Percentiles rank a stretch among this genome's conserved stretches.
phyloP scores from a whole-genome alignment of 30 jellyfish, hydroid and myxozoan species.

The Cassiopea andromeda region DNA sequence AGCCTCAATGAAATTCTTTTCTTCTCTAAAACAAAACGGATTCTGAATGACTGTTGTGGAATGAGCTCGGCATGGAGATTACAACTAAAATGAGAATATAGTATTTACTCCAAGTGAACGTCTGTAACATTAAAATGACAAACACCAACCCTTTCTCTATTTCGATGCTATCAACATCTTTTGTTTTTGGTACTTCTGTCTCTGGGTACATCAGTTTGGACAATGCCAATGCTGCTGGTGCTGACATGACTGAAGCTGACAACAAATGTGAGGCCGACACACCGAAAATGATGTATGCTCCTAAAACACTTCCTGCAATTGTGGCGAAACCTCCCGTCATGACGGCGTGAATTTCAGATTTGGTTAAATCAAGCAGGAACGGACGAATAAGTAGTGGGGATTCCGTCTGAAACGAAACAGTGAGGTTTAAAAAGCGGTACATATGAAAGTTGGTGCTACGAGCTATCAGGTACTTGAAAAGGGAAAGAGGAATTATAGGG shows the following conservation, averaged over 20 bases:
- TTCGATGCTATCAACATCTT: constrained; percentile 56
- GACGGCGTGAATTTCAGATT: constrained; percentile 88
- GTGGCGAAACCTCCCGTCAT: constrained; percentile 98
- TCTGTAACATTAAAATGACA: too few relatives aligned
- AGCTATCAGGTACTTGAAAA: too few relatives aligned
- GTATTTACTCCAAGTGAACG: neutral
- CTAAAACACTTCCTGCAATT: constrained; percentile 96
- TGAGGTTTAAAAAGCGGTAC: neutral
- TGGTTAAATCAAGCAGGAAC: constrained; percentile 81
- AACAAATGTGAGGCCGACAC: constrained; percentile 92
- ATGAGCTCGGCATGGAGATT: too few relatives aligned
- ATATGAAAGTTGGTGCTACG: neutral
- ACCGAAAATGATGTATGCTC: constrained; percentile 81
- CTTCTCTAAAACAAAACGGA: constrained; percentile 52
- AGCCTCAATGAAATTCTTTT: constrained; percentile 87
- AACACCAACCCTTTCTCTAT: constrained; percentile 76
- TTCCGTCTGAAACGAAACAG: constrained; percentile 70
- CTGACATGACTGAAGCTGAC: constrained; percentile 97
- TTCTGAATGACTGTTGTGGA: too few relatives aligned
- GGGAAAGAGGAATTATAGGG: too few relatives aligned
- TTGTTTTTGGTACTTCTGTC: constrained; percentile 64
- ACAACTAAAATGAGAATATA: neutral
- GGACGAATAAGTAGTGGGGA: constrained; percentile 95
- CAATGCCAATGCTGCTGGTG: constrained; percentile 96
- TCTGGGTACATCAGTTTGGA: constrained; percentile 96